These are phyloP conservation scores for Atrina japonica DNA, from an alignment of 2,888 invertebrate species.

Conservation along the genomic window DNA sequence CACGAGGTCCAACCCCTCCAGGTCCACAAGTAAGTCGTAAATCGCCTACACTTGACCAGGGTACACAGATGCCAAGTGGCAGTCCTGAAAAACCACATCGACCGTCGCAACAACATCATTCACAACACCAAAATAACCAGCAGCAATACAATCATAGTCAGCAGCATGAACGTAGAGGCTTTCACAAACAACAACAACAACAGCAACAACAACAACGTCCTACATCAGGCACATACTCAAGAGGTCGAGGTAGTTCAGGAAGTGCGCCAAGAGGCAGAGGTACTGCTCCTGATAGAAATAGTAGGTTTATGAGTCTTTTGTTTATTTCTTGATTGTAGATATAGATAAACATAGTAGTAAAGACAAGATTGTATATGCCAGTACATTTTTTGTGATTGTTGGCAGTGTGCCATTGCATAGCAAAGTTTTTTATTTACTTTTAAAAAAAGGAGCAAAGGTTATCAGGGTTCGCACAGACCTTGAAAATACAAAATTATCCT, in stretches of 20 bases:
- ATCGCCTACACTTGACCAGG: constrained; percentile 88
- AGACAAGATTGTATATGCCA: too few relatives aligned
- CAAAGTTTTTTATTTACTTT: too few relatives aligned
- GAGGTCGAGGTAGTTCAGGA: constrained; percentile 33
- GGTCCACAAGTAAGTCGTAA: constrained; percentile 59
- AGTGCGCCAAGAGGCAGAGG: constrained; percentile 31
- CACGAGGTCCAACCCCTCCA: constrained; percentile 81
- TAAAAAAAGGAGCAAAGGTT: too few relatives aligned
- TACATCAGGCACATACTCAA: constrained; percentile 33
- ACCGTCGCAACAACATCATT: constrained; percentile 23
- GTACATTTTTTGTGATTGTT: too few relatives aligned
- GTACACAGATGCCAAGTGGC: constrained; percentile 84
- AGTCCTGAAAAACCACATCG: constrained; percentile 50
- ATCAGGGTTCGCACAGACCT: too few relatives aligned
- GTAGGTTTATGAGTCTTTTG: too few relatives aligned
- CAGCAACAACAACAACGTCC: constrained; percentile 48
- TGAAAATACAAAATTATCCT: too few relatives aligned
- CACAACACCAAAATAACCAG: constrained; percentile 39
- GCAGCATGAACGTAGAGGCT: constrained; percentile 35
- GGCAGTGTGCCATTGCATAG: too few relatives aligned
- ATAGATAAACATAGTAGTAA: too few relatives aligned
- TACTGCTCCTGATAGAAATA: constrained; percentile 23
- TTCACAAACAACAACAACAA: constrained; percentile 41
- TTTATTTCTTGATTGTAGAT: too few relatives aligned
- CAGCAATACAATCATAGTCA: constrained; percentile 42